phyloP scores from a whole-genome alignment of 2,888 invertebrate species.

The Acanthosepion lycidas region DNA sequence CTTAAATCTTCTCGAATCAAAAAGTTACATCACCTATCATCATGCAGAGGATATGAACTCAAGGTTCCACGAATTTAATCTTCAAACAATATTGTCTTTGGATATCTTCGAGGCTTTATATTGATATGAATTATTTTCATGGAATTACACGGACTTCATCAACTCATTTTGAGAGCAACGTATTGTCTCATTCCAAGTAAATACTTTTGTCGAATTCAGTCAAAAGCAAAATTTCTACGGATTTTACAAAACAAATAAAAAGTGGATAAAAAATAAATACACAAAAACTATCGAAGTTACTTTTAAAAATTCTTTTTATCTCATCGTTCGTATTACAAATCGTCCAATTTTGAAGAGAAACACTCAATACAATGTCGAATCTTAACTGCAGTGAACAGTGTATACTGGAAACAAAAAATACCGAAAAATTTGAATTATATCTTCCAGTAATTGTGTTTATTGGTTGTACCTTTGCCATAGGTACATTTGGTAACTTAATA shows the following conservation, averaged over 20 bases:
- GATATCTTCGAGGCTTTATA: neutral
- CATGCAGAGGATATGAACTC: neutral
- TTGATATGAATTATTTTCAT: neutral
- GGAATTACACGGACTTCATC: neutral
- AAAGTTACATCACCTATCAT: neutral
- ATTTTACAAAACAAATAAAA: neutral
- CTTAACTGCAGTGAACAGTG: constrained; percentile 1
- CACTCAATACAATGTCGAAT: neutral
- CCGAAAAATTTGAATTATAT: constrained; percentile 64
- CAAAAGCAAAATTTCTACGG: neutral
- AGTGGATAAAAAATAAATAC: neutral
- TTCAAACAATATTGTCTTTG: neutral
- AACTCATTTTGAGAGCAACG: neutral
- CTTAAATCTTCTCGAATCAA: neutral
- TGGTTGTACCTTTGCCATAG: constrained; percentile 61
- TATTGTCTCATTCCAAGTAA: neutral
- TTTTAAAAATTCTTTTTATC: neutral
- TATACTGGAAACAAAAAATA: constrained; percentile 56
- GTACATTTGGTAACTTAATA: constrained; percentile 65
- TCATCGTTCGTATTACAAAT: neutral
- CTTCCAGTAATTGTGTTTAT: constrained; percentile 68
- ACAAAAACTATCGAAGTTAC: neutral
- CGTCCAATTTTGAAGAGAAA: neutral
- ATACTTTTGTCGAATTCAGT: neutral
- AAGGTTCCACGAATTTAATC: neutral